Evolutionary conservation across 2,113 vertebrate genomes (phyloP).

Genomic region (Vicugna pacos): DNA sequence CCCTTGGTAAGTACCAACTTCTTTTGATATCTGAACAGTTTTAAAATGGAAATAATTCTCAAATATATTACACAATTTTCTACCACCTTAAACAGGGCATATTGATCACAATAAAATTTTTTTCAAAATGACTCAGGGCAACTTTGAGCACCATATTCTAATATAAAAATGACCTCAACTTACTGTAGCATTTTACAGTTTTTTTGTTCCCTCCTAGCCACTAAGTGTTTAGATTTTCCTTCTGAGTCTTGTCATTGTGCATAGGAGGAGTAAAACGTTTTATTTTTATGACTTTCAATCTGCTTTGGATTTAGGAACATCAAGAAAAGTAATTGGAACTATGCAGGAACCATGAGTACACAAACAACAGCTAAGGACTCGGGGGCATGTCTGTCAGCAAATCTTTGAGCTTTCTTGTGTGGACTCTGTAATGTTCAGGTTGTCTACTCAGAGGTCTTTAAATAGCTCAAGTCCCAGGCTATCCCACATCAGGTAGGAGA

Average conservation of each 20-base stretch:
- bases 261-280: neutral
- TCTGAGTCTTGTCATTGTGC: neutral
- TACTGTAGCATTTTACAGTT: neutral
- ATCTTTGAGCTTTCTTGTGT: neutral
- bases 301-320: neutral
- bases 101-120: neutral
- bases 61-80: conserved; percentile 19
- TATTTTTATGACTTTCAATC: neutral
- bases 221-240: conserved; percentile 21
- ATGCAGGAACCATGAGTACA: neutral
- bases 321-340: neutral
- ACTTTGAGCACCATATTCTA: neutral
- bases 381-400: neutral
- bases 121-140: neutral
- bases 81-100: neutral
- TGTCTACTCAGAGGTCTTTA: neutral
- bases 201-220: neutral
- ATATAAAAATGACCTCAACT: neutral
- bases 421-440: neutral
- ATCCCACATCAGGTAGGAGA: neutral
- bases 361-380: neutral
- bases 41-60: neutral
- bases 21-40: conserved; percentile 11
- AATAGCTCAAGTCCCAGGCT: neutral
- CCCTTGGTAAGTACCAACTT: neutral